Evolutionary conservation across 2,113 vertebrate species (phyloP), one percentile per base, ranked within the genome.

Genomic region (Spea bombifrons): DNA sequence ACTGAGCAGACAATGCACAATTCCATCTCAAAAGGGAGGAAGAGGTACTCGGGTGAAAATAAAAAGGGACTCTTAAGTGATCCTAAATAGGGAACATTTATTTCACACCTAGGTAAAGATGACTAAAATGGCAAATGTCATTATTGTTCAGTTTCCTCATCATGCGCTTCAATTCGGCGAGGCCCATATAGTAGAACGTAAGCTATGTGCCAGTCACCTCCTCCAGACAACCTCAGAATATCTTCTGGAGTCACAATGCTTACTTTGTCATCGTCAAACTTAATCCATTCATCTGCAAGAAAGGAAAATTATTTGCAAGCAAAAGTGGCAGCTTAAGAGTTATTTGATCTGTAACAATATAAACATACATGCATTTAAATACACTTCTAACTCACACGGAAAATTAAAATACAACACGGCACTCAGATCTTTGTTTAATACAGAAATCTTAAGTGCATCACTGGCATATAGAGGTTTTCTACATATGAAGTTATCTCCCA

Each of bases 151-250:
- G 84, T 85, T 75, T 94, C 92, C 8, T 93, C 92, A 57, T 93
- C 92, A 63, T 92, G 83, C 43, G 94, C 84, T 88, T 98, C 96
- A 74, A 98, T 91, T 84, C 95, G 90, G 73, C 97, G 95, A 8
- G 97, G 97, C 45, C 97, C 97, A 0, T 99, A 99, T 69, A 99
- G 93, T 81, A 99, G 91, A 85, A 99, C 97, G 5, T 99, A 99
- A 16, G 97, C 97, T 91, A 99, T 99, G 83, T 99, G 97, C 97
- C 97, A 99, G 89, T 99, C 97, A 76, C 97, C 97, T 6, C 97
- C 97, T 1, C 97, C 97, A 0, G 97, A 99, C 88, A 99, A 90
- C 81, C 95, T 94, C 88, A 99, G 81, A 86, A 99, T 98, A 74
- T 99, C 97, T 85, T 99, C 97, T 0, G 97, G 96, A 61, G 96